A percentile compares a stretch with the other conserved stretches of the same genome.
Conservation (phyloP, 2,888 invertebrate genomes). For the Sminthurides aquaticus region DNA sequence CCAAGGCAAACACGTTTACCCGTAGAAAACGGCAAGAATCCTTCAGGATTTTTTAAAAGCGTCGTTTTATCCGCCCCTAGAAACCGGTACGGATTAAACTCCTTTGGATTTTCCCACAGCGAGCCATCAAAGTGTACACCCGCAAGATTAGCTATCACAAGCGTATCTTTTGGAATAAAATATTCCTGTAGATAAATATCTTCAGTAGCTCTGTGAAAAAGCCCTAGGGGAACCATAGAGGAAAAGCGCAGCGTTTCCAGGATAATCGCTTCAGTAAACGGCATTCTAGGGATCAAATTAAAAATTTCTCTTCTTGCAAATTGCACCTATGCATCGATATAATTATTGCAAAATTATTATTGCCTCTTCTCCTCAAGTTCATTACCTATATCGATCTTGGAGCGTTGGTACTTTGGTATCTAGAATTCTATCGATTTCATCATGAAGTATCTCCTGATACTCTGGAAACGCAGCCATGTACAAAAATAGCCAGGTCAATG, state of each 20-base stretch:
- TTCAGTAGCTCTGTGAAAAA: constrained; percentile 28
- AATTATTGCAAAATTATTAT: neutral
- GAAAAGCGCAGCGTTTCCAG: constrained; percentile 30
- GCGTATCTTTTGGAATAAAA: constrained; percentile 31
- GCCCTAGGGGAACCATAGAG: constrained; percentile 32
- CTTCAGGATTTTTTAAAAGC: constrained; percentile 22
- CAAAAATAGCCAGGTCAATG: constrained; percentile 30
- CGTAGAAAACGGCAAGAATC: constrained; percentile 31
- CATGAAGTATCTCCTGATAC: constrained; percentile 26
- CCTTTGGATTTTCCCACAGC: constrained; percentile 26
- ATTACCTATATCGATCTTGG: constrained; percentile 29
- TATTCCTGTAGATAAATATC: constrained; percentile 19
- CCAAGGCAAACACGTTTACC: constrained; percentile 34
- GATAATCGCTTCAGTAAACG: constrained; percentile 31
- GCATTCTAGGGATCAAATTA: no score
- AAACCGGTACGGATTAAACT: constrained; percentile 33
- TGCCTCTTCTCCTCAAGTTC: neutral
- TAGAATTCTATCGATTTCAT: constrained; percentile 25
- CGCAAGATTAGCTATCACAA: constrained; percentile 28
- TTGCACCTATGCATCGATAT: no score
- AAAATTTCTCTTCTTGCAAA: neutral
- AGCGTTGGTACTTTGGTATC: constrained; percentile 17
- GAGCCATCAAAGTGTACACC: constrained; percentile 28
- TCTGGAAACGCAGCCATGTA: constrained; percentile 28
- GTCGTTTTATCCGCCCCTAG: constrained; percentile 11